Evolutionary conservation across 1,140 invertebrate genomes (phyloP).

Genomic region (Ostrea edulis): DNA sequence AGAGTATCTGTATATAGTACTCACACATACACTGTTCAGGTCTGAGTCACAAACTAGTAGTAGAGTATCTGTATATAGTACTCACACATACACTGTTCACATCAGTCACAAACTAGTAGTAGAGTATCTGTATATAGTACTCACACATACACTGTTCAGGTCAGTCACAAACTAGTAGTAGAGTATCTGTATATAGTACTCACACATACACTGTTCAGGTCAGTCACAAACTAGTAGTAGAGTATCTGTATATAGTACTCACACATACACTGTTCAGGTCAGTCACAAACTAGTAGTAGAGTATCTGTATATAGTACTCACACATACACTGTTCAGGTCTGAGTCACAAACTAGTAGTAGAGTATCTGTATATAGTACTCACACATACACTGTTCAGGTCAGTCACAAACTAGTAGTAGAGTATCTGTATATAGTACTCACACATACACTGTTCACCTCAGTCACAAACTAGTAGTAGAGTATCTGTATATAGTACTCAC

Average conservation of each 20-base stretch:
- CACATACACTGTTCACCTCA: conserved; percentile 29
- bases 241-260: no score
- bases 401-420: neutral
- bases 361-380: no score
- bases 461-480: neutral
- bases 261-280: conserved; percentile 30
- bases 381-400: conserved; percentile 30
- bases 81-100: conserved; percentile 20
- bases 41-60: neutral
- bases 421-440: no score
- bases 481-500: no score
- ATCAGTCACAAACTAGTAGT: neutral
- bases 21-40: conserved; percentile 29
- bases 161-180: neutral
- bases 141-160: conserved; percentile 29
- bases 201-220: conserved; percentile 32
- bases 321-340: conserved; percentile 32
- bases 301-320: no score
- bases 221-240: neutral
- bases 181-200: no score
- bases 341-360: neutral
- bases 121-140: no score
- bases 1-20: no score
- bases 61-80: no score
- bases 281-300: neutral